Percentiles rank a stretch among this genome's conserved stretches.
These are phyloP conservation scores for Psilanteris sp. DNA, from an alignment of 1,140 invertebrate genomes.

Conservation along the genomic window DNA sequence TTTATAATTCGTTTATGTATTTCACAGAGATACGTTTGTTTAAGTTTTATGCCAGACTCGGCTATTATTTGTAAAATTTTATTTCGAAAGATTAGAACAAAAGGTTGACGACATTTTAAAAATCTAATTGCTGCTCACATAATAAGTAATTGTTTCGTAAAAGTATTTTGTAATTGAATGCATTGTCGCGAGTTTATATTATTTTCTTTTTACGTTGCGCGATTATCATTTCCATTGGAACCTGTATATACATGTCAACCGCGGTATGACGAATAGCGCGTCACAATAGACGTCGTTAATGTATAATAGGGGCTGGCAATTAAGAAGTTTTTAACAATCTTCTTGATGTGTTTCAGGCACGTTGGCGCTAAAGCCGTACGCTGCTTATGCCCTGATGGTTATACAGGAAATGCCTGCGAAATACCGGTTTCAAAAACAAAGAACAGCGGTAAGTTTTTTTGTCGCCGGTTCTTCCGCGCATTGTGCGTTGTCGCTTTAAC, in stretches of 20 bases:
- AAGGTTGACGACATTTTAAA: neutral
- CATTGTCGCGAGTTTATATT: constrained; percentile 26
- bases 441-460: constrained; percentile 66
- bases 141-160: constrained; percentile 32
- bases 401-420: constrained; percentile 85
- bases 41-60: neutral
- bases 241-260: constrained; percentile 14
- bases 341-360: constrained; percentile 81
- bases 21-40: no score
- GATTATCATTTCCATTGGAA: constrained; percentile 45
- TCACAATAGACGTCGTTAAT: constrained; percentile 57
- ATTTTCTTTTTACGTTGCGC: constrained; percentile 31
- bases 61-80: neutral
- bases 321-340: constrained; percentile 54
- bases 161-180: constrained; percentile 17
- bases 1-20: no score
- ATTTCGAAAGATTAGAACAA: constrained; percentile 2
- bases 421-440: constrained; percentile 79
- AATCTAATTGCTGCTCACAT: constrained; percentile 19
- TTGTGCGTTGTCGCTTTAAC: constrained; percentile 39
- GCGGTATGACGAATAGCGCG: constrained; percentile 29
- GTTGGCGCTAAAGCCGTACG: constrained; percentile 85
- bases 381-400: constrained; percentile 84
- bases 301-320: constrained; percentile 50
- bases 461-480: constrained; percentile 28